Evolutionary conservation across 2,888 invertebrate species (phyloP).

Genomic region (Caenorhabditis sp.): DNA sequence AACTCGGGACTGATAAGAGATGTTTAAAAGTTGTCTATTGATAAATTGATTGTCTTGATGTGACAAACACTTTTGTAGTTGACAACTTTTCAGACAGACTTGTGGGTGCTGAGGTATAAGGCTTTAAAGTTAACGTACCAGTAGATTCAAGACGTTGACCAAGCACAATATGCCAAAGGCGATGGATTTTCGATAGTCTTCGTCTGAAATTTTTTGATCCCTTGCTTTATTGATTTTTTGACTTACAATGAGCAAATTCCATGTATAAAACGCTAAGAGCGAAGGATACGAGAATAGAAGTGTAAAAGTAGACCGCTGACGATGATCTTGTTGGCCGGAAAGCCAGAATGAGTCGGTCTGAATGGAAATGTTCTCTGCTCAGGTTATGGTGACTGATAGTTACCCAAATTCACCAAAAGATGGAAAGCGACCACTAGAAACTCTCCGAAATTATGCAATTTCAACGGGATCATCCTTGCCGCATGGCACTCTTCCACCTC

Average conservation of each 20-base stretch:
- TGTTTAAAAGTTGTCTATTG: too few relatives aligned
- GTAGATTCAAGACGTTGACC: constrained; percentile 24
- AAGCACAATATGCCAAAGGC: constrained; percentile 27
- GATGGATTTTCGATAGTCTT: constrained; percentile 38
- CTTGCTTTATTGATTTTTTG: too few relatives aligned
- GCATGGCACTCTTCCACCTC: constrained; percentile 28
- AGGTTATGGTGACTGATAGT: neutral
- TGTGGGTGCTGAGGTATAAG: too few relatives aligned
- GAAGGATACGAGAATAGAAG: constrained; percentile 16
- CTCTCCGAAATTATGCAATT: constrained; percentile 42
- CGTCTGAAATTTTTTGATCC: constrained; percentile 49
- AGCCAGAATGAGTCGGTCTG: constrained; percentile 38
- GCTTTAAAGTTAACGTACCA: too few relatives aligned
- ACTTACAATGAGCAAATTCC: constrained; percentile 34
- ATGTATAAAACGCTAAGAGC: constrained; percentile 11
- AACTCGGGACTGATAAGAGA: too few relatives aligned
- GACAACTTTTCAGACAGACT: too few relatives aligned
- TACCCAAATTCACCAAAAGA: constrained; percentile 40
- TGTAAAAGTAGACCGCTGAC: constrained; percentile 15
- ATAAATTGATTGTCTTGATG: too few relatives aligned
- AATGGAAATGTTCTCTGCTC: neutral
- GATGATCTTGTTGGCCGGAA: constrained; percentile 25
- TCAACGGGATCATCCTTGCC: constrained; percentile 35
- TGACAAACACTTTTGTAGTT: too few relatives aligned
- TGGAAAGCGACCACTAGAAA: constrained; percentile 34